A percentile compares a stretch with the other conserved stretches of the same genome.
These are phyloP conservation scores for Thryonomys swinderianus DNA, from an alignment of 2,113 vertebrate species.

Conservation along the genomic window DNA sequence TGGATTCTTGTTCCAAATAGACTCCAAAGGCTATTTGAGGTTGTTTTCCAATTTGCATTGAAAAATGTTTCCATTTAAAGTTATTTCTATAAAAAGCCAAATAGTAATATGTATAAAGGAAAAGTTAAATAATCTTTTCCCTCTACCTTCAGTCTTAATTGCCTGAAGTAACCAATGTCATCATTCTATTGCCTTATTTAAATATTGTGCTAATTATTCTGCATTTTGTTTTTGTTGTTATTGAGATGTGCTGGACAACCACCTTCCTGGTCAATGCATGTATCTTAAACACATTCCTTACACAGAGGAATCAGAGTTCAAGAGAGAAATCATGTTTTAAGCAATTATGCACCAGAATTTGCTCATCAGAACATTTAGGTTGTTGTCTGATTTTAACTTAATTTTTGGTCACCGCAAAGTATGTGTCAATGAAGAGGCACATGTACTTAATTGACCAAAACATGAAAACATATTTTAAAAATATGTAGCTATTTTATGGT, in stretches of 20 bases:
- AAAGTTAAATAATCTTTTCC: not conserved
- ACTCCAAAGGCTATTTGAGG: not conserved
- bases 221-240: not conserved
- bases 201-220: not conserved
- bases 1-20: not conserved
- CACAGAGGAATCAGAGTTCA: not conserved
- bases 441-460: conserved; percentile 19
- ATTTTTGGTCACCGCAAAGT: conserved; percentile 25
- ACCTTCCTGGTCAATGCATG: not conserved
- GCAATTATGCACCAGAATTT: not conserved
- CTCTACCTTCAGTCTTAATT: not conserved
- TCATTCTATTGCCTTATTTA: not conserved
- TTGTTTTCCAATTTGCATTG: conserved; percentile 29
- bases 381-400: not conserved
- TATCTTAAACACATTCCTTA: not conserved
- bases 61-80: conserved; percentile 3
- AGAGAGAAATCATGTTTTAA: not conserved
- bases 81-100: conserved; percentile 3
- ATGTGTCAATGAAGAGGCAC: not conserved
- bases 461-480: conserved; percentile 28
- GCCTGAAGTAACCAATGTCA: not conserved
- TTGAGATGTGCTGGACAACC: not conserved
- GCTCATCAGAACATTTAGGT: not conserved
- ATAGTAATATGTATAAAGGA: not conserved
- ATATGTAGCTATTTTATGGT: not conserved